Evolutionary conservation across 2,113 vertebrate genomes (phyloP).

Genomic region (Plotosus lineatus): DNA sequence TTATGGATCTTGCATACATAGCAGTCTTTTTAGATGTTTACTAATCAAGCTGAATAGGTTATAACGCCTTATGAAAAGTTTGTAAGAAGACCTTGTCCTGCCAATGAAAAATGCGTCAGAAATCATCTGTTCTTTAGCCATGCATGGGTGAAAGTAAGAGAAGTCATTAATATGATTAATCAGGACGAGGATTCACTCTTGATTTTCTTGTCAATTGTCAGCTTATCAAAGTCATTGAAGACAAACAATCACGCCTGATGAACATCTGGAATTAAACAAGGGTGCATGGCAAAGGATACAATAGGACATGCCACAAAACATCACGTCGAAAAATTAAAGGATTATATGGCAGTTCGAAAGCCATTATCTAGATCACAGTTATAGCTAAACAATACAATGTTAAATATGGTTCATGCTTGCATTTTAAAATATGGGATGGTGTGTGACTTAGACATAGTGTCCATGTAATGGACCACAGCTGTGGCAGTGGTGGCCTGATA

Average conservation of each 20-base stretch:
- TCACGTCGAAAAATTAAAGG: not conserved
- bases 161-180: constrained; percentile 44
- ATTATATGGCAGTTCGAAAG: not conserved
- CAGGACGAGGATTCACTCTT: not conserved
- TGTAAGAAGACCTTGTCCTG: constrained; percentile 27
- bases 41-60: constrained; percentile 44
- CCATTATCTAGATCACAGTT: constrained; percentile 19
- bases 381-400: not conserved
- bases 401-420: not conserved
- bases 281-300: not conserved
- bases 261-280: constrained; percentile 6
- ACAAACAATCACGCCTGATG: constrained; percentile 5
- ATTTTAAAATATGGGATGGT: not conserved
- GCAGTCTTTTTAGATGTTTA: constrained; percentile 44
- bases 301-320: constrained; percentile 9
- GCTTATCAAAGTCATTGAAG: constrained; percentile 31
- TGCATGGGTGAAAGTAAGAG: constrained; percentile 37
- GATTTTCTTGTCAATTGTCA: constrained; percentile 22
- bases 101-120: constrained; percentile 40
- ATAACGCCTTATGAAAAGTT: constrained; percentile 52
- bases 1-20: constrained; percentile 44
- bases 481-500: no score
- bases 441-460: no score
- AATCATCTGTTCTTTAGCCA: constrained; percentile 43
- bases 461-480: no score